phyloP scores from a whole-genome alignment of 1,140 invertebrate genomes.

The Zaprionus taronus region DNA sequence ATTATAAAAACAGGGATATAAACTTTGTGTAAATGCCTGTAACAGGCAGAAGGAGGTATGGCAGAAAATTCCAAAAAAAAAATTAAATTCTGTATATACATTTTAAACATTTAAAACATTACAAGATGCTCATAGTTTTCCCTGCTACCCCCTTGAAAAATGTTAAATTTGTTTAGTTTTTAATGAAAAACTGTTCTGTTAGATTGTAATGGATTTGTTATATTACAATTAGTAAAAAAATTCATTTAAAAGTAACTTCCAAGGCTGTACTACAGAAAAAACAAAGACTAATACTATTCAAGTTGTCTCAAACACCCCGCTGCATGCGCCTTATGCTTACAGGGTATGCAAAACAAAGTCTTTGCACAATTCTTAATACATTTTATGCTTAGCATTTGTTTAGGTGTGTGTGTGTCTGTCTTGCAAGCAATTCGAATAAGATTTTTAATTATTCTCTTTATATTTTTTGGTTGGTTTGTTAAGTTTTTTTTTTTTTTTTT shows the following conservation, averaged over 20 bases:
- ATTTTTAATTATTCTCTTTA: conserved; percentile 60
- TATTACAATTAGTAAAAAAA: not conserved
- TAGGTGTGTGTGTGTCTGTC: conserved; percentile 17
- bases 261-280: not conserved
- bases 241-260: not conserved
- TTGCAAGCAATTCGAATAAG: conserved; percentile 45
- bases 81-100: too few species aligned
- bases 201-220: too few species aligned
- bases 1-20: too few species aligned
- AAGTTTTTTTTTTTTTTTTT: conserved; percentile 17
- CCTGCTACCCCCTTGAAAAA: not conserved
- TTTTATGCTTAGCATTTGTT: conserved; percentile 26
- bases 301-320: not conserved
- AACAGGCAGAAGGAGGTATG: too few species aligned
- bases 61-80: too few species aligned
- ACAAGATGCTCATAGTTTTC: too few species aligned
- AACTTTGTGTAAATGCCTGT: too few species aligned
- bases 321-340: not conserved
- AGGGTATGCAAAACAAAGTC: conserved; percentile 15
- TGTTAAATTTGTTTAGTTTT: not conserved
- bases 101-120: too few species aligned
- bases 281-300: not conserved
- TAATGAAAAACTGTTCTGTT: not conserved
- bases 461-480: conserved; percentile 32
- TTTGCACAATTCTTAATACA: conserved; percentile 24